Evolutionary conservation across 2,888 invertebrate genomes (phyloP), one percentile per base, ranked within the genome.

Genomic region (Tethea ocularis): DNA sequence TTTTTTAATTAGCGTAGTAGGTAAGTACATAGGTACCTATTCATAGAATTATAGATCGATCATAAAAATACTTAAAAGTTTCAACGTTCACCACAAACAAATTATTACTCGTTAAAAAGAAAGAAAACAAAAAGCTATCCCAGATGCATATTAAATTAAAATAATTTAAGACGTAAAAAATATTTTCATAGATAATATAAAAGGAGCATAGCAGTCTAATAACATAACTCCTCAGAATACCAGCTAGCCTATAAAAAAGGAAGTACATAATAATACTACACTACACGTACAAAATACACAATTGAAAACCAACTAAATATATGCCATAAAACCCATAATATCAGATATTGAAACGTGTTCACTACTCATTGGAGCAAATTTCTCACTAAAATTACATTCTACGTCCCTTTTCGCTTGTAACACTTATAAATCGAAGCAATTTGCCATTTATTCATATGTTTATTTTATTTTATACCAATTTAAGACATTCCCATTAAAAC

Each of bases 401-500:
- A 46, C 46, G 7, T 20, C 20, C 20, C 20, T 46, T 46, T 46
- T 46, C 20, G 10, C 10, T n/a, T 46, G 17, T 41, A 17, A 41
- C n/a, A 41, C 41, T 41, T 41, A 46, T 46, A 46, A 46, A 46
- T 46, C 46, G 46, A 20, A 46, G 7, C 46, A 46, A 46, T 46
- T 46, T 46, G 46, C 46, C 46, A 46, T 46, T 46, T 46, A 20
- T 46, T 46, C 46, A 10, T 46, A 46, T 46, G 46, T 46, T 46
- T 46, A 20, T 46, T 46, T 46, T 20, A 46, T 46, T 46, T 61
- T 72, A 64, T 63, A 64, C 74, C 78, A 75, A 78, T 80, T 66
- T 72, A 71, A 64, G 60, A 59, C 61, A 67, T 61, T 57, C 59
- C 57, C 55, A 77, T 66, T 74, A 73, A 70, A 67, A 66, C 20